phyloP scores from a whole-genome alignment of 1,140 invertebrate genomes.

The Apolygus lucorum region DNA sequence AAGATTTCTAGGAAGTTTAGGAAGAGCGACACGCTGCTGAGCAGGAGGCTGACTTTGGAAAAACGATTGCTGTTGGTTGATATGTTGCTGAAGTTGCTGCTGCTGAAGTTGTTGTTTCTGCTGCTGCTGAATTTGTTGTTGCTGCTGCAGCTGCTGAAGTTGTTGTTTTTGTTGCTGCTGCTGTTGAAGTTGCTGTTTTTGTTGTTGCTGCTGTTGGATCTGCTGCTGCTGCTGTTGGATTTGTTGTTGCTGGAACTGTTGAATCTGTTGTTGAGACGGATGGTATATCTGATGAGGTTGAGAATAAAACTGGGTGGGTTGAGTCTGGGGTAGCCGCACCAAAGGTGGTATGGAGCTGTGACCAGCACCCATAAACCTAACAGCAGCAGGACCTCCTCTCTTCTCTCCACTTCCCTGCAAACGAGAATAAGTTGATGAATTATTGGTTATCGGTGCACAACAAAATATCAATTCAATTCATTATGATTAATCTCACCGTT shows the following conservation, averaged over 20 bases:
- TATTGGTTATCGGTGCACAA: too few species aligned
- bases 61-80: background rate
- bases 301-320: background rate
- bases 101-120: background rate
- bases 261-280: background rate
- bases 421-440: too few species aligned
- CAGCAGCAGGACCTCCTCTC: background rate
- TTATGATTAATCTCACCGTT: too few species aligned
- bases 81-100: background rate
- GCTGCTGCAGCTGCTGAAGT: background rate
- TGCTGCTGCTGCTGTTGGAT: too few species aligned
- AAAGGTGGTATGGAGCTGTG: background rate
- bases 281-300: too few species aligned
- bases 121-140: background rate
- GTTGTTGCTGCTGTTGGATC: too few species aligned
- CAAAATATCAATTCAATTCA: background rate
- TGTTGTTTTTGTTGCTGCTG: background rate
- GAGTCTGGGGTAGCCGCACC: background rate
- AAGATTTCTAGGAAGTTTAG: conserved; percentile 31
- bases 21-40: conserved; percentile 2
- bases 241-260: too few species aligned
- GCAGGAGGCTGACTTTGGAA: background rate
- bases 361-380: background rate
- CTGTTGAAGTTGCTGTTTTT: background rate
- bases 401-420: background rate